Evolutionary conservation across 1,140 invertebrate species (phyloP).

Genomic region (Scaptomyza pallida): DNA sequence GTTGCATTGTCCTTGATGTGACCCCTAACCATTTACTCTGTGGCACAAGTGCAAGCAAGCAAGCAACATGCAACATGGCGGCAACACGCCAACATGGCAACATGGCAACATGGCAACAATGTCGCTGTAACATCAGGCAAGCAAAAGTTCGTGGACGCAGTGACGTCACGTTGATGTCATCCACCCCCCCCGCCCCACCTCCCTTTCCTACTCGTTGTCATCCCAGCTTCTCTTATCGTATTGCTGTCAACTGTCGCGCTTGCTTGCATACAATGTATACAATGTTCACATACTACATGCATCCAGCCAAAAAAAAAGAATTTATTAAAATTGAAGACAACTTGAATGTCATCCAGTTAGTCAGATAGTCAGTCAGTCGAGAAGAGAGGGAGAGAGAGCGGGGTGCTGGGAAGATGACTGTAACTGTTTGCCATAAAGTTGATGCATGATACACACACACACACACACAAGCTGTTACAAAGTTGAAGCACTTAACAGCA

Average conservation of each 20-base stretch:
- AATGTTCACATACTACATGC: constrained; percentile 9
- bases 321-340: constrained; percentile 79
- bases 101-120: constrained; percentile 40
- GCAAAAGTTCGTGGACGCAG: constrained; percentile 35
- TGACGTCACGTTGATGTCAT: constrained; percentile 32
- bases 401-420: neutral
- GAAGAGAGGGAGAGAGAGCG: neutral
- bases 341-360: constrained; percentile 48
- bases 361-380: constrained; percentile 40
- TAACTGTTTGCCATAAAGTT: neutral
- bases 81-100: constrained; percentile 38
- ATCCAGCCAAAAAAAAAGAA: constrained; percentile 68
- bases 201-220: neutral
- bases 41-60: constrained; percentile 43
- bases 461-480: neutral
- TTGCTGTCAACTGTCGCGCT: constrained; percentile 74
- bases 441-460: neutral
- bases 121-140: constrained; percentile 13
- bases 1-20: constrained; percentile 67
- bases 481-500: no score
- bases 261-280: constrained; percentile 37
- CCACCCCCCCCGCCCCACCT: neutral
- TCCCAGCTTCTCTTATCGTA: neutral
- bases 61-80: constrained; percentile 34
- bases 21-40: constrained; percentile 36